Evolutionary conservation across 2,113 vertebrate genomes (phyloP).

Genomic region (Boulengeromyrus knoepffleri): DNA sequence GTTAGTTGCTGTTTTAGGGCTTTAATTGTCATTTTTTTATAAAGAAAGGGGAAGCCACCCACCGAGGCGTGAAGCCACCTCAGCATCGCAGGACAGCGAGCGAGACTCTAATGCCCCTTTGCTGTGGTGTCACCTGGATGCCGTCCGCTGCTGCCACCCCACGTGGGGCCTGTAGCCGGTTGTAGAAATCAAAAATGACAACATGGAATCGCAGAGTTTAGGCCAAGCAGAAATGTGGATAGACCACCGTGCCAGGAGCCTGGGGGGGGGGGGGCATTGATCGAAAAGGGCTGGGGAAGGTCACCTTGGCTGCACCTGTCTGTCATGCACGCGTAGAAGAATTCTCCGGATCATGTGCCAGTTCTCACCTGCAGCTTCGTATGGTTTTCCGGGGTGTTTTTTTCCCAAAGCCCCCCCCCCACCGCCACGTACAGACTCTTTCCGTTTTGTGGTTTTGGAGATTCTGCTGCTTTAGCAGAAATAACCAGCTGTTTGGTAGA

Average conservation of each 20-base stretch:
- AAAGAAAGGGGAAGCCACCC: conserved; percentile 7
- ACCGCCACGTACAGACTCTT: neutral
- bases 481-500: neutral
- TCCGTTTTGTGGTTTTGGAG: neutral
- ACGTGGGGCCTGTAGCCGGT: neutral
- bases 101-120: no score
- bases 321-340: neutral
- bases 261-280: neutral
- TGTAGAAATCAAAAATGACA: neutral
- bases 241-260: neutral
- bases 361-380: neutral
- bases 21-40: conserved; percentile 13
- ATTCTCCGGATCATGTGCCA: neutral
- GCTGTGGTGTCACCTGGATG: neutral
- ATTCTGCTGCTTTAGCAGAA: neutral
- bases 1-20: conserved; percentile 1
- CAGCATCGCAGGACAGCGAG: neutral
- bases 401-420: neutral
- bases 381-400: neutral
- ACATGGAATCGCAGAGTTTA: neutral
- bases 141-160: neutral
- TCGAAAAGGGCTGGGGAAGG: neutral
- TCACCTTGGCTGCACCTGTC: neutral
- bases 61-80: neutral
- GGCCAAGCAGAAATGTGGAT: neutral